Evolutionary conservation across 2,113 vertebrate species (phyloP).

Genomic region (Arizona elegans): DNA sequence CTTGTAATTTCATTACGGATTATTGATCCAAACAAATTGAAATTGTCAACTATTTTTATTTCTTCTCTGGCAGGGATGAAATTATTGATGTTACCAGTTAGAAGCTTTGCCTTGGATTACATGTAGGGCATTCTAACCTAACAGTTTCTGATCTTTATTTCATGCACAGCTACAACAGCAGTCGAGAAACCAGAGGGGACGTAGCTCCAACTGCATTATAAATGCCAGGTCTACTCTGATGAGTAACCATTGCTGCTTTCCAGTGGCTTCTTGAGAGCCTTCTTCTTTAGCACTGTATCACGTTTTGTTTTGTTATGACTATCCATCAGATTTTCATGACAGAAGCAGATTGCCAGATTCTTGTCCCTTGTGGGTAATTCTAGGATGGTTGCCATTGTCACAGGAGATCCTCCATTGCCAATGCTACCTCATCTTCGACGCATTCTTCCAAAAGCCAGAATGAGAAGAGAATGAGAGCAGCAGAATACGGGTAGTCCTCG

Average conservation of each 20-base stretch:
- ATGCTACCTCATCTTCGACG: background rate
- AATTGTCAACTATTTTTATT: background rate
- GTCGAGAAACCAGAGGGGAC: background rate
- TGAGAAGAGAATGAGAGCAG: background rate
- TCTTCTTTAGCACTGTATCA: background rate
- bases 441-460: background rate
- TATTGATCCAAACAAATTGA: background rate
- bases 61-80: background rate
- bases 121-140: background rate
- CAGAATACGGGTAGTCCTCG: background rate
- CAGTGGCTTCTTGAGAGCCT: background rate
- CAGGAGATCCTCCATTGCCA: background rate
- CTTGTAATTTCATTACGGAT: background rate
- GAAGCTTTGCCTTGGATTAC: background rate
- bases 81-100: background rate
- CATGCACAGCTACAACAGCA: background rate
- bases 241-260: background rate
- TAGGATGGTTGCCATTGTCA: background rate
- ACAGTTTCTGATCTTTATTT: background rate
- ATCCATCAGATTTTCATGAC: background rate
- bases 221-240: background rate
- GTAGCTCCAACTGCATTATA: background rate
- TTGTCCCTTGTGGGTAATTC: background rate
- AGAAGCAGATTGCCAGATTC: background rate
- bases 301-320: background rate